Conservation (phyloP, 2,888 invertebrate genomes). For the Pseudococcus viburni region DNA sequence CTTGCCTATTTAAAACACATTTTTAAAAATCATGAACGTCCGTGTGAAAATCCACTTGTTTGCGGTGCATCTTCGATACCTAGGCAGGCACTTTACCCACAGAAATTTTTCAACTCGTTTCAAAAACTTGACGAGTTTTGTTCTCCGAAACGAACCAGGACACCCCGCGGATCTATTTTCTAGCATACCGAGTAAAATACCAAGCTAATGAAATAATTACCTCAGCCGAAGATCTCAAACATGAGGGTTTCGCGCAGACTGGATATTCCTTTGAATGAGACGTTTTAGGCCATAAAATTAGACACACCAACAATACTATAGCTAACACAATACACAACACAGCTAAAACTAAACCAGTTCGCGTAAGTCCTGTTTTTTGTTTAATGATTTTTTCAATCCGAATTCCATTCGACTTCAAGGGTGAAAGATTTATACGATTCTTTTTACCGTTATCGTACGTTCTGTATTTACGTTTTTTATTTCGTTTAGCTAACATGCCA, state of each 20-base stretch:
- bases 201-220: slow-evolving; percentile 69
- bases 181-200: neutral
- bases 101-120: too few relatives aligned
- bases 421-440: slow-evolving; percentile 57
- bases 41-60: too few relatives aligned
- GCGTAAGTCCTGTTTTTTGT: slow-evolving; percentile 69
- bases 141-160: too few relatives aligned
- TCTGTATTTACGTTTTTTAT: slow-evolving; percentile 61
- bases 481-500: slow-evolving; percentile 13
- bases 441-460: slow-evolving; percentile 61
- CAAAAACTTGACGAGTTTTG: too few relatives aligned
- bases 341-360: slow-evolving; percentile 68
- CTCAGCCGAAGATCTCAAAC: slow-evolving; percentile 74
- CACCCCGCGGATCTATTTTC: too few relatives aligned
- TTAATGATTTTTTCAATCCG: slow-evolving; percentile 67
- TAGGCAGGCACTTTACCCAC: too few relatives aligned
- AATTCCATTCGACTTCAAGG: slow-evolving; percentile 62
- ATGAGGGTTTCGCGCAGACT: slow-evolving; percentile 73
- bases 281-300: slow-evolving; percentile 73
- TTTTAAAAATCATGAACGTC: too few relatives aligned
- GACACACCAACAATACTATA: slow-evolving; percentile 72
- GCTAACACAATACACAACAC: slow-evolving; percentile 72
- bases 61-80: too few relatives aligned
- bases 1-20: too few relatives aligned
- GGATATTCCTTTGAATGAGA: slow-evolving; percentile 71